These are phyloP conservation scores for Edolisoma coerulescens DNA, from an alignment of 2,113 vertebrate species.

Conservation along the genomic window DNA sequence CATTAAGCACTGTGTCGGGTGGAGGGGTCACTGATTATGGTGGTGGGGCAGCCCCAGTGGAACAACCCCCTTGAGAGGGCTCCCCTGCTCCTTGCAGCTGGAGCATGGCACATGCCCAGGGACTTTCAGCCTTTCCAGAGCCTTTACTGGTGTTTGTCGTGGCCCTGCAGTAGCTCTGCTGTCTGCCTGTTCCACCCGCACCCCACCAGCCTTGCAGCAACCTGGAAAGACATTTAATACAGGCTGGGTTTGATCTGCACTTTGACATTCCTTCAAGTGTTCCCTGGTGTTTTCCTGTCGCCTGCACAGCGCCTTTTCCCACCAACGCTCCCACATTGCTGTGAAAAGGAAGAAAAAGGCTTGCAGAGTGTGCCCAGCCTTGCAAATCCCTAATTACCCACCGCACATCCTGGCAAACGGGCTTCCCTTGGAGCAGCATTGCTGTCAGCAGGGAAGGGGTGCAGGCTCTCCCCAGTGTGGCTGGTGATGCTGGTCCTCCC, in stretches of 20 bases:
- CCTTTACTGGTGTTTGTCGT: neutral
- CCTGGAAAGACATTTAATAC: neutral
- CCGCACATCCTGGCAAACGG: neutral
- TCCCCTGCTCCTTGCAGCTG: neutral
- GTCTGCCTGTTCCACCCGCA: neutral
- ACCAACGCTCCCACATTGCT: neutral
- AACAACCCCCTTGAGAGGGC: neutral
- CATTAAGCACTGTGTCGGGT: accelerated
- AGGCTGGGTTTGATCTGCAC: neutral
- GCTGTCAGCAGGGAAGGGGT: neutral
- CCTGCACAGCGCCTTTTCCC: neutral
- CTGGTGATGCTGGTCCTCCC: neutral
- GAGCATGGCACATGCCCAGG: neutral
- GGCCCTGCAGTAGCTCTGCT: neutral
- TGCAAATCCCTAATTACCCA: slow-evolving; percentile 1
- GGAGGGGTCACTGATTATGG: neutral
- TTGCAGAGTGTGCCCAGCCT: neutral
- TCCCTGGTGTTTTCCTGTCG: slow-evolving; percentile 22
- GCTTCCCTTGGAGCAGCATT: neutral
- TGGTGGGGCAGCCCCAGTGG: neutral
- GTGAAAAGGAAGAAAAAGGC: neutral
- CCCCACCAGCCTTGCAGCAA: neutral
- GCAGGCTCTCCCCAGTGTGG: neutral
- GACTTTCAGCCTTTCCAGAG: neutral
- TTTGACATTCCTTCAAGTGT: neutral